A percentile compares a stretch with the other conserved stretches of the same genome.
Conservation (phyloP, 2,113 vertebrate genomes). For the Osmerus eperlanus region DNA sequence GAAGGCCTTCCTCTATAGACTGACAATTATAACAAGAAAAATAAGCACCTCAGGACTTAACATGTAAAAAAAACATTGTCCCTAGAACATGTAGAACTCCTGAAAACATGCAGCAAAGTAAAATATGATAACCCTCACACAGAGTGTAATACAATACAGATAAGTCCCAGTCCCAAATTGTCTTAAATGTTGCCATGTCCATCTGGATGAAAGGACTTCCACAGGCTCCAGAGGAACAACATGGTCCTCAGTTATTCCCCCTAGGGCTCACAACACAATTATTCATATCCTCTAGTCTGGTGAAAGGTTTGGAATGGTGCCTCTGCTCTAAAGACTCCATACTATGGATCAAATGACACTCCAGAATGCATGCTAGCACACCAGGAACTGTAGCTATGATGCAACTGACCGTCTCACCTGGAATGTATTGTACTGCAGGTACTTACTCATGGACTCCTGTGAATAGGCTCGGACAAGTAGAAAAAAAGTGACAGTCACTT, state of each 20-base stretch:
- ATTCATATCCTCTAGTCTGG: constrained; percentile 2
- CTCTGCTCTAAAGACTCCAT: background rate
- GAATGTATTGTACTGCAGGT: no score
- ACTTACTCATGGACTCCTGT: no score
- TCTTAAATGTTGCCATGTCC: constrained; percentile 24
- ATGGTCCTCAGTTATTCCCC: constrained; percentile 20
- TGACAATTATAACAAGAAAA: background rate
- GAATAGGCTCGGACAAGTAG: no score
- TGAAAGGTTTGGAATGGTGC: background rate
- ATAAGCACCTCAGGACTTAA: background rate
- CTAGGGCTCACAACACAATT: constrained; percentile 5
- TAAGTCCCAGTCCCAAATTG: constrained; percentile 19
- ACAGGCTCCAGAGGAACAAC: constrained; percentile 16
- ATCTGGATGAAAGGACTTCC: constrained; percentile 25
- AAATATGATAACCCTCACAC: background rate
- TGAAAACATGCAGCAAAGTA: no score
- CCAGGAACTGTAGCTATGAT: no score
- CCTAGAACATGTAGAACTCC: no score
- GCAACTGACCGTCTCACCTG: no score
- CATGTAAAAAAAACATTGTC: constrained; percentile 3
- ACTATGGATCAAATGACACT: background rate
- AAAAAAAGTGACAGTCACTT: no score
- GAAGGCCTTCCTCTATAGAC: background rate
- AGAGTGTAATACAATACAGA: constrained; percentile 20
- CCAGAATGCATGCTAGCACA: background rate